Percentiles rank a stretch among this genome's conserved stretches.
Evolutionary conservation across 2,888 invertebrate species (phyloP).

Genomic region (Brachypterus glaber): DNA sequence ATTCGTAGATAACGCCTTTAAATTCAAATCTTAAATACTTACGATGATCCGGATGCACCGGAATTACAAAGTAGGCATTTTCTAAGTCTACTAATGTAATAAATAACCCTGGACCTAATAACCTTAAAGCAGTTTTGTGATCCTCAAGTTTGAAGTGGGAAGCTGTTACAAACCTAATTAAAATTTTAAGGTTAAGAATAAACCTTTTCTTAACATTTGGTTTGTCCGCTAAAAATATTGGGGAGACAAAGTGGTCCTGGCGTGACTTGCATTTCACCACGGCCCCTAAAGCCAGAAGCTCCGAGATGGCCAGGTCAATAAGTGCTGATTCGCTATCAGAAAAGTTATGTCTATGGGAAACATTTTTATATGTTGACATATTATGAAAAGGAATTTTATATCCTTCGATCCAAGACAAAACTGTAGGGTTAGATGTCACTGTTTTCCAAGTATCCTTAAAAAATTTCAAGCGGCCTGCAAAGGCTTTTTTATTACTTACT

Average conservation of each 20-base stretch:
- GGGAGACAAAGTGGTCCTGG: conserved; percentile 1
- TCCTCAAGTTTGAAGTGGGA: conserved; percentile 8
- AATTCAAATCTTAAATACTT: too few relatives aligned
- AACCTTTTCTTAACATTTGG: conserved; percentile 6
- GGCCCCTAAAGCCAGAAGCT: conserved; percentile 3
- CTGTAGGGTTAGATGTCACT: not conserved
- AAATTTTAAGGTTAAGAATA: too few relatives aligned
- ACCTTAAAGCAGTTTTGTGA: too few relatives aligned
- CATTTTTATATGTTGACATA: too few relatives aligned
- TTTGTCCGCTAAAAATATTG: conserved; percentile 7
- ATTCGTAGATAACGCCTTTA: conserved; percentile 1
- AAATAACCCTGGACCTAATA: too few relatives aligned
- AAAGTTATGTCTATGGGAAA: too few relatives aligned
- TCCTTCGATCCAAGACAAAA: conserved; percentile 4
- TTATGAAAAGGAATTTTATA: too few relatives aligned
- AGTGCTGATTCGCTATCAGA: too few relatives aligned
- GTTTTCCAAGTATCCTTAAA: conserved; percentile 1
- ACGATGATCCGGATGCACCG: too few relatives aligned
- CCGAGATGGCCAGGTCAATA: too few relatives aligned
- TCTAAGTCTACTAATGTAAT: conserved; percentile 3
- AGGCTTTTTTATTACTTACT: not conserved
- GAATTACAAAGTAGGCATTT: too few relatives aligned
- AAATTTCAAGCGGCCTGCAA: conserved; percentile 2
- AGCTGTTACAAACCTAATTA: conserved; percentile 2
- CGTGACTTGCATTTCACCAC: conserved; percentile 1